A percentile compares a stretch with the other conserved stretches of the same genome.
These are phyloP conservation scores for Myotis yumanensis DNA, from an alignment of 2,113 vertebrate genomes.

Conservation along the genomic window DNA sequence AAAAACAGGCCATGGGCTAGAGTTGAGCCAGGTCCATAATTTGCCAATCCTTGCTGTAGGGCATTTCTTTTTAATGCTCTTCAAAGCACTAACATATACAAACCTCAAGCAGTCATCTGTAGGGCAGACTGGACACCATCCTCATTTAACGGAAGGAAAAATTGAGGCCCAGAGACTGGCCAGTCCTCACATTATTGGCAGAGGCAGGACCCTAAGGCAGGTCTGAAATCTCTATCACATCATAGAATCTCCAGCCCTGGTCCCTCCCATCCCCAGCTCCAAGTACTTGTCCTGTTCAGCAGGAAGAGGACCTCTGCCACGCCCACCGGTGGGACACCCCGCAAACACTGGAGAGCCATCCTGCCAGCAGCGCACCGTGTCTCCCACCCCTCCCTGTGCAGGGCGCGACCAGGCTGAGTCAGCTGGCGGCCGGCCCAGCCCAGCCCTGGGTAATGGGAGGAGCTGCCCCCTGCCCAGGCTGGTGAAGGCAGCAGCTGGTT, in stretches of 20 bases:
- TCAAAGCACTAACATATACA: not conserved
- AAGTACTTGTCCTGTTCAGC: not conserved
- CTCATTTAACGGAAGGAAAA: constrained; percentile 8
- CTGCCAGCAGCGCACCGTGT: not conserved
- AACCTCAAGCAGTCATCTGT: not conserved
- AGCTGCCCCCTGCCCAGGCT: not conserved
- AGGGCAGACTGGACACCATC: not conserved
- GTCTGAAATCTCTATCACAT: not conserved
- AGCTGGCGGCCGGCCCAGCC: constrained; percentile 50
- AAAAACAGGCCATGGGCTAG: not conserved
- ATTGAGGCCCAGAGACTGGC: not conserved
- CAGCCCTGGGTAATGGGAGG: constrained; percentile 38
- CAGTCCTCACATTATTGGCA: not conserved
- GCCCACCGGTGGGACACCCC: not conserved
- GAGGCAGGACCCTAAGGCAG: not conserved
- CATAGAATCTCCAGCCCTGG: not conserved
- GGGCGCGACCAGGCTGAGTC: constrained; percentile 60
- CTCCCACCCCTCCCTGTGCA: not conserved
- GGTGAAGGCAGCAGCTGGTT: not conserved
- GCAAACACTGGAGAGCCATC: not conserved
- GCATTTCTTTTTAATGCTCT: not conserved
- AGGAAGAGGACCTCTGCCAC: not conserved
- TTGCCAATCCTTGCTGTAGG: not conserved
- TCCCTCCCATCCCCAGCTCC: not conserved
- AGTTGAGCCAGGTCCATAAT: not conserved